phyloP scores from a whole-genome alignment of 2,113 vertebrate species.

The Orthochromis malagaraziensis region DNA sequence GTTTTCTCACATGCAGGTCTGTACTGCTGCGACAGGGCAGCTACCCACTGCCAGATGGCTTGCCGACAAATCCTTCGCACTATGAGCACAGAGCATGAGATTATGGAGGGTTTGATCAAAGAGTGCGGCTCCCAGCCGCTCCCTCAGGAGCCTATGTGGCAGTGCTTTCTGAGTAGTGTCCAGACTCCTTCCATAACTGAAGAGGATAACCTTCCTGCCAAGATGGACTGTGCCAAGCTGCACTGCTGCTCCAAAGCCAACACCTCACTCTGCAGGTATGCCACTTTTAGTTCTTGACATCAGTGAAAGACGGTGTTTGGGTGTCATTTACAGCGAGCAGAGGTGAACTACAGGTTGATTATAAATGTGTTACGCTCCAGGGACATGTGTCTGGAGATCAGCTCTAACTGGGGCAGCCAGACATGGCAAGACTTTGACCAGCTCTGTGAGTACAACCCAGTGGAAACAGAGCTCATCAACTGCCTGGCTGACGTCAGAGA shows the following conservation, averaged over 20 bases:
- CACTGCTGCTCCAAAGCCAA: slow-evolving; percentile 98
- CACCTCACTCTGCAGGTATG: slow-evolving; percentile 88
- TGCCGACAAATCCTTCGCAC: slow-evolving; percentile 91
- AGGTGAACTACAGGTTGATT: not conserved
- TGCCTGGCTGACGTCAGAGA: slow-evolving; percentile 95
- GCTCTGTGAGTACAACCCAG: slow-evolving; percentile 90
- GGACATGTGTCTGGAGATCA: slow-evolving; percentile 92
- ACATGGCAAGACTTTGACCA: slow-evolving; percentile 97
- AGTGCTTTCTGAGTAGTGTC: slow-evolving; percentile 91
- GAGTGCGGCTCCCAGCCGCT: slow-evolving; percentile 91
- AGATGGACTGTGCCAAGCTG: slow-evolving; percentile 93
- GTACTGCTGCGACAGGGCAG: slow-evolving; percentile 94
- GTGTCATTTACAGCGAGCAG: not conserved
- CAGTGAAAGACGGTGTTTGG: not conserved
- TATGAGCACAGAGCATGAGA: slow-evolving; percentile 94
- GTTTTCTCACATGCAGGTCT: slow-evolving; percentile 71
- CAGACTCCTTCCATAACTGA: slow-evolving; percentile 81
- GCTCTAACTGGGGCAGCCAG: slow-evolving; percentile 95
- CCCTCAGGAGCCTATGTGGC: slow-evolving; percentile 97
- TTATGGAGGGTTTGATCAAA: slow-evolving; percentile 91
- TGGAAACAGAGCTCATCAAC: slow-evolving; percentile 91
- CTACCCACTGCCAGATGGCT: slow-evolving; percentile 85
- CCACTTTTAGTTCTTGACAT: not conserved
- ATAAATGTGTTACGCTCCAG: slow-evolving; percentile 49
- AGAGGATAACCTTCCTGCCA: slow-evolving; percentile 84